Evolutionary conservation across 1,140 invertebrate genomes (phyloP), one percentile per base, ranked within the genome.

Genomic region (Gryon sp.): DNA sequence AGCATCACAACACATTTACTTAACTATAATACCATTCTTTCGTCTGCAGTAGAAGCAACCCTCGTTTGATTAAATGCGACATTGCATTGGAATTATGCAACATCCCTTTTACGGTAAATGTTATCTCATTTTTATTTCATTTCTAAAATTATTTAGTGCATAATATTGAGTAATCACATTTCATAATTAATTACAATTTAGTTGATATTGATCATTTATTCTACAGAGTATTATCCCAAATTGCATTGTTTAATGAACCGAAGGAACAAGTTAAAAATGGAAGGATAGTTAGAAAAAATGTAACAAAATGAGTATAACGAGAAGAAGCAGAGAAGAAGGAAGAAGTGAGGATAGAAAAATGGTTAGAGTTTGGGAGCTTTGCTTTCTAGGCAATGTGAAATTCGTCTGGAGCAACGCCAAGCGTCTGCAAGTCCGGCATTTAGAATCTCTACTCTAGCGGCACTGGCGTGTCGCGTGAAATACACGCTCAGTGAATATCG

Each of bases 401-500:
- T 82, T 83, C 76, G 75, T 66, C 53, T 83, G 81, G 78, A 80
- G 52, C 32, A 3, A 16, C 34, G 81, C 81, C 81, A 84, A 73
- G 32, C 63, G n/a, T 24, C 30, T 38, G 70, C 69, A 45, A 70
- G 73, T 50, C 59, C 38, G 32, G 16, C 63, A 50, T 78, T 75
- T 75, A 70, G 72, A 76, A 74, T 62, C 69, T 77, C 50, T 34
- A 65, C 57, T 76, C 57, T 69, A 46, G 62, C 62, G 55, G 26
- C 24, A 46, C 57, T 32, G 53, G 2, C 55, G 46, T 16, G 52
- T 59, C 60, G 46, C 34, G 65, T 52, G 20, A 57, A 70, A 65
- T 60, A 65, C 45, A 52, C 16, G 22, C 50, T 41, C 41, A 11
- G 8, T 45, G 34, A 65, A 59, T 50, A 65, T 12, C 41, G 68